phyloP scores from a whole-genome alignment of 2,113 vertebrate genomes.

The Aegithalos caudatus region DNA sequence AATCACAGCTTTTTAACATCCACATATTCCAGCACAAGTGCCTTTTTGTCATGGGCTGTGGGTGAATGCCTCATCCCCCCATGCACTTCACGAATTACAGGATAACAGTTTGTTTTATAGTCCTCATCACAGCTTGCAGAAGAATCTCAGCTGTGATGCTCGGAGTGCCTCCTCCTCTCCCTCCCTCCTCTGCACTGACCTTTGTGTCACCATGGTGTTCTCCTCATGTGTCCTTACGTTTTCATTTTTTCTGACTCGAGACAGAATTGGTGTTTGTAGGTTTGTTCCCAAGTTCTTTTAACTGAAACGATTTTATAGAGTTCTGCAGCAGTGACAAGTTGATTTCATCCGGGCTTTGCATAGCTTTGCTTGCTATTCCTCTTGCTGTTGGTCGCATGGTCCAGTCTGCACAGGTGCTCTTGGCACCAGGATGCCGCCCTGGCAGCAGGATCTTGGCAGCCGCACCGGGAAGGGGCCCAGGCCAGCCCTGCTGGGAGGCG shows the following conservation, averaged over 20 bases:
- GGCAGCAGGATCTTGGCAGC: background rate
- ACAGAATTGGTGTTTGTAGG: background rate
- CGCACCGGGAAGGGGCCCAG: background rate
- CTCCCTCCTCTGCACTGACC: rapidly evolving
- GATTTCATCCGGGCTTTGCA: background rate
- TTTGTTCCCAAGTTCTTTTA: background rate
- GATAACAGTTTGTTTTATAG: background rate
- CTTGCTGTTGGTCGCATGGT: background rate
- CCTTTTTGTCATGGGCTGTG: background rate
- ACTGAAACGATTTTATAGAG: background rate
- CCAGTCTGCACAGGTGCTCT: background rate
- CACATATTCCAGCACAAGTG: background rate
- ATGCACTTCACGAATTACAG: background rate
- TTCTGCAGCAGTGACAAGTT: background rate
- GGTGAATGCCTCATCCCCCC: background rate
- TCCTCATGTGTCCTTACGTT: background rate
- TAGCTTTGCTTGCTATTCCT: background rate
- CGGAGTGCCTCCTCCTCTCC: rapidly evolving
- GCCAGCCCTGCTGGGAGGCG: background rate
- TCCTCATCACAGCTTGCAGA: background rate
- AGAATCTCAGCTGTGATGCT: background rate
- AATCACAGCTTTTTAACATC: background rate
- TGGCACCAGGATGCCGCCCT: rapidly evolving
- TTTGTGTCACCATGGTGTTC: rapidly evolving
- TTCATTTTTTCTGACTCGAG: background rate